Evolutionary conservation across 2,797 vertebrate species (phyloP).

Genomic region (Natrix natrix): DNA sequence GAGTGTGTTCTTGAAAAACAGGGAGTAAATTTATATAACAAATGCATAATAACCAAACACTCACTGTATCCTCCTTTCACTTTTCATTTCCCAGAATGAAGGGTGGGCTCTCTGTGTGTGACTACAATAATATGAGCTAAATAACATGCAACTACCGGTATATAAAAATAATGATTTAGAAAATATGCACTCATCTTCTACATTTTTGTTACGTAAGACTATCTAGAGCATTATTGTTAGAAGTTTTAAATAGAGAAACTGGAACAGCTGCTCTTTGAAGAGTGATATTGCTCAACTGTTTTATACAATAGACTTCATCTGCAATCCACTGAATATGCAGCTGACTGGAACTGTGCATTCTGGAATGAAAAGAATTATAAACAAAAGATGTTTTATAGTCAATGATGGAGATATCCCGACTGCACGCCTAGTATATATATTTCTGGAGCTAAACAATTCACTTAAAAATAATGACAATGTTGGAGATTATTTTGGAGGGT

Average conservation of each 20-base stretch:
- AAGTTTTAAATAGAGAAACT: neutral
- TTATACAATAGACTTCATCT: neutral
- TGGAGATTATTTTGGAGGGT: neutral
- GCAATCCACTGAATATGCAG: neutral
- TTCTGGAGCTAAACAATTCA: neutral
- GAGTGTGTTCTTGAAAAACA: neutral
- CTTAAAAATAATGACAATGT: neutral
- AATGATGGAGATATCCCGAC: neutral
- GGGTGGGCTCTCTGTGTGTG: neutral
- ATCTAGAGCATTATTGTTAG: slow-evolving; percentile 17
- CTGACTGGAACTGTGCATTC: neutral
- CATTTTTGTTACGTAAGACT: neutral
- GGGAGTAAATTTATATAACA: neutral
- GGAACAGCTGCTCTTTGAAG: neutral
- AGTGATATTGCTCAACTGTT: neutral
- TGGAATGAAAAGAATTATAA: neutral
- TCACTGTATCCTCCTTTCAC: neutral
- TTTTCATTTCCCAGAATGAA: neutral
- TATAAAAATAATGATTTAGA: neutral
- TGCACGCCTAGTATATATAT: neutral
- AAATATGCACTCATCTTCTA: neutral
- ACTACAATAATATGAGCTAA: neutral
- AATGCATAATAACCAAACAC: neutral
- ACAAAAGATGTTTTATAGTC: neutral
- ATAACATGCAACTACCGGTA: neutral